Percentiles rank a stretch among this genome's conserved stretches.
phyloP scores from a whole-genome alignment of 2,797 vertebrate genomes.

The Capromys pilorides region DNA sequence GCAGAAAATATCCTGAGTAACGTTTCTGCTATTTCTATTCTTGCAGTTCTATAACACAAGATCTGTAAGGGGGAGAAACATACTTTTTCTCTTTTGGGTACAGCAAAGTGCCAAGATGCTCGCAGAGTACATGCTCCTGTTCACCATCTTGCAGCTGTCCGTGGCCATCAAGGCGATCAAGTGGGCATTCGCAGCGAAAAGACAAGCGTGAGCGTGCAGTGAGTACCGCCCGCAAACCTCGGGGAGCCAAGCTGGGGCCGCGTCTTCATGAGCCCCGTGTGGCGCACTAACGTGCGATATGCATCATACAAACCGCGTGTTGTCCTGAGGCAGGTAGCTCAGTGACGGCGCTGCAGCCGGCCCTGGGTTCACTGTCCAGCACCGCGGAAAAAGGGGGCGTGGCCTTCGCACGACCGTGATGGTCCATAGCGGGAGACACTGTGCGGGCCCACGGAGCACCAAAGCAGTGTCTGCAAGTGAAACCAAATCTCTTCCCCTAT shows the following conservation, averaged over 20 bases:
- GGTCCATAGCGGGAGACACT: neutral
- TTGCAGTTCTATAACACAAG: neutral
- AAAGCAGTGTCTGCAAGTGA: neutral
- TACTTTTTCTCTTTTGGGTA: constrained; percentile 61
- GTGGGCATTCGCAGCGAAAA: neutral
- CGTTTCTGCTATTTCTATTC: constrained; percentile 28
- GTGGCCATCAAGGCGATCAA: neutral
- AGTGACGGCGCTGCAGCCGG: neutral
- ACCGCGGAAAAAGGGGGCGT: neutral
- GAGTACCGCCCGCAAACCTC: neutral
- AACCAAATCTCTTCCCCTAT: neutral
- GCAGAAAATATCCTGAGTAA: neutral
- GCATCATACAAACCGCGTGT: neutral
- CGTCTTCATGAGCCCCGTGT: neutral
- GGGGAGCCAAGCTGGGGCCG: neutral
- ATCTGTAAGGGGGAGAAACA: neutral
- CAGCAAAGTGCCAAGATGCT: constrained; percentile 61
- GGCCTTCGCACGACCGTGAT: neutral
- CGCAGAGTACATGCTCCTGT: constrained; percentile 59
- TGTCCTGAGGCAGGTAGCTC: neutral
- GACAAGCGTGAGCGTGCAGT: neutral
- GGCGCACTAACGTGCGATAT: neutral
- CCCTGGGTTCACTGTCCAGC: neutral
- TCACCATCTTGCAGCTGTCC: neutral
- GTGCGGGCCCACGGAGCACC: neutral